Evolutionary conservation across 2,113 vertebrate genomes (phyloP).

Genomic region (Phaethon lepturus): DNA sequence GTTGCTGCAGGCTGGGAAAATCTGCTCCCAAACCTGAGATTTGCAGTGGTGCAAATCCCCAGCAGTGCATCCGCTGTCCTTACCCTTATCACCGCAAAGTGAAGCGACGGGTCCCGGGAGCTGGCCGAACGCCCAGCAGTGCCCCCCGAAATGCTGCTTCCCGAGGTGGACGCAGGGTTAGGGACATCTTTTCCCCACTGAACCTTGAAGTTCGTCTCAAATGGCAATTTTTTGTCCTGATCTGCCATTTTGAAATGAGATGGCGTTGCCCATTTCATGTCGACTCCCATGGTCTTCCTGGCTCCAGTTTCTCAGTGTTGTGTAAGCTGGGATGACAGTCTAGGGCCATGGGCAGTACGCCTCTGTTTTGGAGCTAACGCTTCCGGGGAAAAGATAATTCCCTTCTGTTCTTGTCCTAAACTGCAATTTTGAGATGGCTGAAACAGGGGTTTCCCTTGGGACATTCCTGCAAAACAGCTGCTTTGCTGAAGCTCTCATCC

Average conservation of each 20-base stretch:
- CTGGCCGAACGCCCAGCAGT: neutral
- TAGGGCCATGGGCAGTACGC: neutral
- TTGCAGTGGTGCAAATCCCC: no score
- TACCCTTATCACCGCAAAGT: neutral
- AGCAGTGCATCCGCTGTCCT: fast-evolving
- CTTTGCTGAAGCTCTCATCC: neutral
- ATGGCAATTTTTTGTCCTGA: neutral
- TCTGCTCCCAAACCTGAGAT: neutral
- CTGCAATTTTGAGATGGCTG: neutral
- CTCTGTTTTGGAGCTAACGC: neutral
- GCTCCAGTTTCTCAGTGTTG: neutral
- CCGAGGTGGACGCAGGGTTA: neutral
- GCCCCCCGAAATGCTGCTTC: neutral
- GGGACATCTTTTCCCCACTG: neutral
- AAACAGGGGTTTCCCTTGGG: neutral
- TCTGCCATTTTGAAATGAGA: neutral
- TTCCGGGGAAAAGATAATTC: neutral
- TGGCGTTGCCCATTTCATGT: fast-evolving
- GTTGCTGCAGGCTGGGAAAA: neutral
- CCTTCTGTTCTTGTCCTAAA: neutral
- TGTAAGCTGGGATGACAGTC: neutral
- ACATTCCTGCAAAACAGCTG: neutral
- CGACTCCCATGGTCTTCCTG: fast-evolving
- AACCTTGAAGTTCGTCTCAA: neutral
- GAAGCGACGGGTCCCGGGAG: fast-evolving